Evolutionary conservation across 2,113 vertebrate species (phyloP).

Genomic region (Lipotes vexillifer): DNA sequence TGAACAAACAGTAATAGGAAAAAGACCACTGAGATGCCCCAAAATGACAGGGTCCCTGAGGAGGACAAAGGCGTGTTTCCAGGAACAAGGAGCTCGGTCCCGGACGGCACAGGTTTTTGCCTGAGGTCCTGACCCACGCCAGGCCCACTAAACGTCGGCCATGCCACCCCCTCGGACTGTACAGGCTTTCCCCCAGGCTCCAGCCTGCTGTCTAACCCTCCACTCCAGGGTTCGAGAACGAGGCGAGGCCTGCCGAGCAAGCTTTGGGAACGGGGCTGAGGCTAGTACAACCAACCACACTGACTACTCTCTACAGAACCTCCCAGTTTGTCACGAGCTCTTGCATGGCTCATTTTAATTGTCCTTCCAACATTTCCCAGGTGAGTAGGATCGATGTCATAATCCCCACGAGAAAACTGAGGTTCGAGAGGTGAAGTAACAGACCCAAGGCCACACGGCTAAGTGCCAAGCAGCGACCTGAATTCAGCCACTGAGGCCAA

Average conservation of each 20-base stretch:
- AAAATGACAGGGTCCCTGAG: not conserved
- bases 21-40: not conserved
- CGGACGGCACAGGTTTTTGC: not conserved
- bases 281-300: not conserved
- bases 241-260: not conserved
- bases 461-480: not conserved
- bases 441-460: not conserved
- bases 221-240: fast-evolving
- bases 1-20: not conserved
- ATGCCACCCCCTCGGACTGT: fast-evolving
- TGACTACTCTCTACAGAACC: fast-evolving
- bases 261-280: not conserved
- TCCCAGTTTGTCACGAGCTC: not conserved
- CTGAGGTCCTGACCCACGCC: too few species aligned
- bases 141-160: not conserved
- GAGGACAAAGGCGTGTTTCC: not conserved
- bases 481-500: not conserved
- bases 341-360: not conserved
- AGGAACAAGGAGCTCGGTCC: not conserved
- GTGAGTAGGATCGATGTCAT: not conserved
- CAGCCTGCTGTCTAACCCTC: fast-evolving
- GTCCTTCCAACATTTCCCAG: not conserved
- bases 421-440: not conserved
- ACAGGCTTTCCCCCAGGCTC: not conserved
- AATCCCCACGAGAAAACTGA: not conserved